Evolutionary conservation across 2,113 vertebrate genomes (phyloP).

Genomic region (Sceloporus undulatus): DNA sequence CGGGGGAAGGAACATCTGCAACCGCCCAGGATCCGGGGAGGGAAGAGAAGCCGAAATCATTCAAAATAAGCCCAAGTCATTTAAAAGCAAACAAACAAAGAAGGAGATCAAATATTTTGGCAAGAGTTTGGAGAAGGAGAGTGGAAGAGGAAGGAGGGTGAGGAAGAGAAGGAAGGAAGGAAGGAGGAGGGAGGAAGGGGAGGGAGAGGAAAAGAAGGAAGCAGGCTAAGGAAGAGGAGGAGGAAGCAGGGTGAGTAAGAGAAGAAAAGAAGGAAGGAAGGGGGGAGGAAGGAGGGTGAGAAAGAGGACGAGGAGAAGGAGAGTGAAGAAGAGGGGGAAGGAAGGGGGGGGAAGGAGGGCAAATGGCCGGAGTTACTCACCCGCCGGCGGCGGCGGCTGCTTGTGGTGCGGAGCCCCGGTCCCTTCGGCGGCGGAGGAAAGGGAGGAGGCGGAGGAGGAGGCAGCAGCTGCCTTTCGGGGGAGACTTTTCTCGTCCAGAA

Average conservation of each 20-base stretch:
- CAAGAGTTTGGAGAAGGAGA: too few relatives aligned
- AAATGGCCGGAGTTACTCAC: slow-evolving; percentile 54
- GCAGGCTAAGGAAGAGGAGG: neutral
- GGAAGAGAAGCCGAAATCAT: neutral
- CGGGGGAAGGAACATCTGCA: neutral
- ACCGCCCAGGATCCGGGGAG: neutral
- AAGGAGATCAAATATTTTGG: neutral
- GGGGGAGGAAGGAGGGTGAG: neutral
- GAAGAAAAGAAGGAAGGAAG: too few relatives aligned
- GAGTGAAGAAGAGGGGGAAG: neutral
- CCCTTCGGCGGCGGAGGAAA: slow-evolving; percentile 42
- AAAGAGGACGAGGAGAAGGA: neutral
- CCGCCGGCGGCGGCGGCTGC: slow-evolving; percentile 58
- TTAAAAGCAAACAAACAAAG: neutral
- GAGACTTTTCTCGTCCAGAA: slow-evolving; percentile 50
- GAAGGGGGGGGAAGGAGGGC: too few relatives aligned
- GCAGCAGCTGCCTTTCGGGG: slow-evolving; percentile 40
- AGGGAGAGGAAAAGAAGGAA: too few relatives aligned
- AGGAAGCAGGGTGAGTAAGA: neutral
- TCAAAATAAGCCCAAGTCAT: neutral
- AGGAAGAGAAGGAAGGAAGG: neutral
- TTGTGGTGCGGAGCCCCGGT: slow-evolving; percentile 44
- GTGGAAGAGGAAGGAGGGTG: slow-evolving; percentile 19
- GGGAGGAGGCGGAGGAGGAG: too few relatives aligned
- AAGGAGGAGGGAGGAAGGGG: too few relatives aligned